Percentiles rank a stretch among this genome's conserved stretches.
These are phyloP conservation scores for Atopsyche davidsoni DNA, from an alignment of 1,140 invertebrate genomes.

Conservation along the genomic window DNA sequence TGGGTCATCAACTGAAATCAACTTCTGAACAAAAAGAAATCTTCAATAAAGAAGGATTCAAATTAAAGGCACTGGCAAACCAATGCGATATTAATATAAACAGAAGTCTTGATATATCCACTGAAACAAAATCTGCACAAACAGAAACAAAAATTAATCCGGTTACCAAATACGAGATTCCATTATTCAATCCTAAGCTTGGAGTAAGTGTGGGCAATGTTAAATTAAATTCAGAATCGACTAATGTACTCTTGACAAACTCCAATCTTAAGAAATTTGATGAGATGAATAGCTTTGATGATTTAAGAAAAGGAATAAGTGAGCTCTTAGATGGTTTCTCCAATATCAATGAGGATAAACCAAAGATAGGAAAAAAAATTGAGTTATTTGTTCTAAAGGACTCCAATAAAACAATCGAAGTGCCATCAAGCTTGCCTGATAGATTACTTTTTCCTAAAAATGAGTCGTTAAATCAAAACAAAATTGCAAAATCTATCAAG, in stretches of 20 bases:
- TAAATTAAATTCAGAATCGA: constrained; percentile 4
- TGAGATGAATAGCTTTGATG: constrained; percentile 46
- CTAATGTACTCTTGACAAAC: neutral
- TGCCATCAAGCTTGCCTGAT: no score
- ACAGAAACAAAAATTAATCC: constrained; percentile 3
- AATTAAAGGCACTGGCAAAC: constrained; percentile 31
- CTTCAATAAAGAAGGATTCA: constrained; percentile 37
- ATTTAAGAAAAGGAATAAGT: constrained; percentile 47
- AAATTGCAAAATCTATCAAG: constrained; percentile 32
- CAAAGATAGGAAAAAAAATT: no score
- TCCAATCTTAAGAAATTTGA: constrained; percentile 41
- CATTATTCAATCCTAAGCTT: constrained; percentile 1
- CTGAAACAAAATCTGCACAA: constrained; percentile 3
- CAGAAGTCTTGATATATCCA: constrained; percentile 1
- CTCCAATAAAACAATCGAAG: constrained; percentile 1
- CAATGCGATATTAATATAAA: constrained; percentile 28
- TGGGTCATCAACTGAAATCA: constrained; percentile 44
- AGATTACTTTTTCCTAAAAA: no score
- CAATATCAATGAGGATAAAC: constrained; percentile 46
- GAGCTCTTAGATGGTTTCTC: constrained; percentile 47
- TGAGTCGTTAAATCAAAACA: neutral
- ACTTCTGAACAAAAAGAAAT: constrained; percentile 42
- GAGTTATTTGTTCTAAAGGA: no score
- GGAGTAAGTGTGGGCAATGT: no score
- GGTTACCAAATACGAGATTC: constrained; percentile 1